Evolutionary conservation across 2,888 invertebrate species (phyloP).

Genomic region (Pandemis corylana): DNA sequence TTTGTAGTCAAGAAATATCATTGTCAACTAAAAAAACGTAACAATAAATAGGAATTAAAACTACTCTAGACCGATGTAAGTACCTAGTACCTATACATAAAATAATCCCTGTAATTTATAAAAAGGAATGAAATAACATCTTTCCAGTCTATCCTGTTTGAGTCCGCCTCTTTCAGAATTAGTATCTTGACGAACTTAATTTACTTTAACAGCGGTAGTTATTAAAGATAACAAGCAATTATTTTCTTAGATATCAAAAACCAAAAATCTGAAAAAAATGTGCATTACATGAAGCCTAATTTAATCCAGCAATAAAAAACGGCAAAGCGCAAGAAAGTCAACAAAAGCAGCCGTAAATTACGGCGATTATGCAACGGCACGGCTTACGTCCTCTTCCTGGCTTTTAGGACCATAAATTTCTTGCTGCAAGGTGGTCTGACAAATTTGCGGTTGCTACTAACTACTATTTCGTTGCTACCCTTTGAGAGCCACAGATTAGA

Average conservation of each 20-base stretch:
- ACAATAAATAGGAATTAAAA: background rate
- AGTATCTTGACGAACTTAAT: too few species aligned
- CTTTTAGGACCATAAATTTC: constrained; percentile 79
- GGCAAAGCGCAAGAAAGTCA: constrained; percentile 70
- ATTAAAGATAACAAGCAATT: background rate
- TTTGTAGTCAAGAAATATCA: constrained; percentile 8
- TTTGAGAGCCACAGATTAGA: constrained; percentile 58
- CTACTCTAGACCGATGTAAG: too few species aligned
- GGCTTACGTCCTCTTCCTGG: constrained; percentile 79
- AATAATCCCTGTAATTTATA: too few species aligned
- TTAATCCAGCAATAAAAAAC: constrained; percentile 65
- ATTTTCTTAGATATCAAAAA: background rate
- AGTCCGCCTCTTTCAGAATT: too few species aligned
- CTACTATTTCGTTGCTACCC: constrained; percentile 55
- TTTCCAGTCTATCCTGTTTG: too few species aligned
- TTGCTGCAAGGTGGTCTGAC: constrained; percentile 84
- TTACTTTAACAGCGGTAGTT: too few species aligned
- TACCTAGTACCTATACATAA: too few species aligned
- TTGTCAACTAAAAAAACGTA: background rate
- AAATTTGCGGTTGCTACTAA: constrained; percentile 79
- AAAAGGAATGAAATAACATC: too few species aligned
- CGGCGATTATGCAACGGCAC: constrained; percentile 81
- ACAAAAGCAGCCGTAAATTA: constrained; percentile 79
- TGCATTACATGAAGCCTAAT: constrained; percentile 42
- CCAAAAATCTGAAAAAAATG: constrained; percentile 8